Percentiles rank a stretch among this genome's conserved stretches.
Conservation (phyloP, 1,140 invertebrate genomes). For the Saccostrea echinata region DNA sequence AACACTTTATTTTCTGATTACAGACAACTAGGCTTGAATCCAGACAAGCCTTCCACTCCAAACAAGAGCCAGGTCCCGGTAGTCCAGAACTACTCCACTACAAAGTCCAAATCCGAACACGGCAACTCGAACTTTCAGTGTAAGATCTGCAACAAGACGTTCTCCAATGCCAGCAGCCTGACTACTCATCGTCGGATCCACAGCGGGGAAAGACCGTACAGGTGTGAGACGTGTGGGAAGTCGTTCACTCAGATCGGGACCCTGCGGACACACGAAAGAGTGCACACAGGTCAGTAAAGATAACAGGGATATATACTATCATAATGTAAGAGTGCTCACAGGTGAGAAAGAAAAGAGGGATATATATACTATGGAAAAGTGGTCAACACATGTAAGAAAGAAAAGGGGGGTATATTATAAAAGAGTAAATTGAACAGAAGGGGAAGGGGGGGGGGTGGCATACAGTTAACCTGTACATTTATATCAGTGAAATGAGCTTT, state of each 20-base stretch:
- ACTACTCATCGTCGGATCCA: slow-evolving; percentile 73
- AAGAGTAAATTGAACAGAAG: too few species aligned
- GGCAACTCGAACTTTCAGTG: slow-evolving; percentile 58
- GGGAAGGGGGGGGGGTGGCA: too few species aligned
- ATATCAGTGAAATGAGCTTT: too few species aligned
- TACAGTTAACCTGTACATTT: too few species aligned
- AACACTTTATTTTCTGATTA: neutral
- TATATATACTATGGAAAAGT: too few species aligned
- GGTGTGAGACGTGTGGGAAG: slow-evolving; percentile 69
- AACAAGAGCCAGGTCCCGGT: neutral
- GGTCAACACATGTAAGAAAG: slow-evolving; percentile 63
- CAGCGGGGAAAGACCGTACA: slow-evolving; percentile 70
- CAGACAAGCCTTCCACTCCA: slow-evolving; percentile 27
- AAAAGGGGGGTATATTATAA: neutral
- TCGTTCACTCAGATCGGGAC: slow-evolving; percentile 74
- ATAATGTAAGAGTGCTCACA: neutral
- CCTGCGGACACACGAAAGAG: slow-evolving; percentile 70
- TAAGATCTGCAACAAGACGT: slow-evolving; percentile 72
- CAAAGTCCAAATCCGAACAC: slow-evolving; percentile 47
- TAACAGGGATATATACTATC: too few species aligned
- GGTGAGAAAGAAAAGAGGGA: slow-evolving; percentile 58
- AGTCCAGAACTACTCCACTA: slow-evolving; percentile 40
- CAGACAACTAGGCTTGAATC: slow-evolving; percentile 53
- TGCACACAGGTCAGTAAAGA: slow-evolving; percentile 60
- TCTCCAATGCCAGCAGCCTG: slow-evolving; percentile 70